A percentile compares a stretch with the other conserved stretches of the same genome.
Evolutionary conservation across 1,140 invertebrate genomes (phyloP).

Genomic region (Trinorchestia longiramus): DNA sequence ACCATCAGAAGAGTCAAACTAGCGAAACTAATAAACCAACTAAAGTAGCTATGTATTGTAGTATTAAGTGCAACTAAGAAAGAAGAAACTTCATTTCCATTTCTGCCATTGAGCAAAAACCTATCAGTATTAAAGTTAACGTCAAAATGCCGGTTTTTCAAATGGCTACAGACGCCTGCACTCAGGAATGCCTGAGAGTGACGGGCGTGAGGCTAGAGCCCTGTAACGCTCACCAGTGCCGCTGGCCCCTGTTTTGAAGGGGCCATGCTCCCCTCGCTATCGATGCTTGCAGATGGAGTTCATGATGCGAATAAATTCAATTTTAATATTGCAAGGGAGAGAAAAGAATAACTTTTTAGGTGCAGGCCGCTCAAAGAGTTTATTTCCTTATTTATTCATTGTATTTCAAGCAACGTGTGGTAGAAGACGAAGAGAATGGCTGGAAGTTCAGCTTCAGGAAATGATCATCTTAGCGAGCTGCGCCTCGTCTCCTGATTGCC

Average conservation of each 20-base stretch:
- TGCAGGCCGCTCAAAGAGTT: too few relatives aligned
- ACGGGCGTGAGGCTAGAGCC: neutral
- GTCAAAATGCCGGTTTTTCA: neutral
- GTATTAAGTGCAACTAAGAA: neutral
- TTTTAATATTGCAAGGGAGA: neutral
- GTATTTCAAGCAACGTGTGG: neutral
- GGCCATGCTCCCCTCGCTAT: neutral
- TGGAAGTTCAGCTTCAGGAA: neutral
- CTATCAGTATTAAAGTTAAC: neutral
- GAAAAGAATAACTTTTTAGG: neutral
- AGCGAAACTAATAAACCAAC: neutral
- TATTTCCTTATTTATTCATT: neutral
- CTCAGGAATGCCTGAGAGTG: neutral
- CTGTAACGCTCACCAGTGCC: neutral
- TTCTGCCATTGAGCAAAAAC: neutral
- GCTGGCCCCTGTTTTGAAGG: neutral
- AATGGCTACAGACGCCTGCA: neutral
- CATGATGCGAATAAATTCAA: neutral
- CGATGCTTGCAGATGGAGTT: neutral
- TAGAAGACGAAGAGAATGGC: neutral
- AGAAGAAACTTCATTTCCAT: neutral
- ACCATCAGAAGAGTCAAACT: neutral
- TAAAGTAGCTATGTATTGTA: neutral
- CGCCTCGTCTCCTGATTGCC: neutral
- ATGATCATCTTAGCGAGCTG: neutral